Evolutionary conservation across 2,888 invertebrate species (phyloP).

Genomic region (Margaritifera margaritifera): DNA sequence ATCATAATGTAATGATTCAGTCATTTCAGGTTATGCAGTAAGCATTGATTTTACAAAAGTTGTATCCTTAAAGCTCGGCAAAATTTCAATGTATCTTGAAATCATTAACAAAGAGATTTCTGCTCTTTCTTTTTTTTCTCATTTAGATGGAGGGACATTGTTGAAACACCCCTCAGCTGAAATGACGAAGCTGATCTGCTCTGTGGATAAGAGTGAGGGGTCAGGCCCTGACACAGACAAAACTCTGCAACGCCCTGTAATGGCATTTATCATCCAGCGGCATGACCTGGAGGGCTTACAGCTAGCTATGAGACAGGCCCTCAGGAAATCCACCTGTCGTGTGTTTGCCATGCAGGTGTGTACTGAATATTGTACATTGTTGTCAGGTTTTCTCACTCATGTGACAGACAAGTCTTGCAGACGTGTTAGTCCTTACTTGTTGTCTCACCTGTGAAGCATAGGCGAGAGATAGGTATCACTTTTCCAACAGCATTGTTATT

Average conservation of each 20-base stretch:
- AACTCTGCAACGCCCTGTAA: constrained; percentile 84
- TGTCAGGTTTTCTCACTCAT: neutral
- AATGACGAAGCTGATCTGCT: constrained; percentile 81
- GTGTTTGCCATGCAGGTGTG: constrained; percentile 87
- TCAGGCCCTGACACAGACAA: constrained; percentile 47
- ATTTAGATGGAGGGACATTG: constrained; percentile 83
- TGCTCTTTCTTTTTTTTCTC: too few relatives aligned
- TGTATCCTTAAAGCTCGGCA: too few relatives aligned
- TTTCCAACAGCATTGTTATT: too few relatives aligned
- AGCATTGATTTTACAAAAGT: too few relatives aligned
- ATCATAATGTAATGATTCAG: too few relatives aligned
- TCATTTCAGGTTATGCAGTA: too few relatives aligned
- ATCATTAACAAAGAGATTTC: too few relatives aligned
- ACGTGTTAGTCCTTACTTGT: too few relatives aligned
- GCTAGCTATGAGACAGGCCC: constrained; percentile 89
- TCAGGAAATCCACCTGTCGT: constrained; percentile 79
- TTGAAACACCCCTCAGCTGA: constrained; percentile 92
- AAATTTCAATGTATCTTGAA: too few relatives aligned
- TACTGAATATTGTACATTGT: neutral
- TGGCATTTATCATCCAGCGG: constrained; percentile 84
- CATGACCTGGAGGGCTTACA: constrained; percentile 89
- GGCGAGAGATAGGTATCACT: too few relatives aligned
- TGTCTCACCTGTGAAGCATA: too few relatives aligned
- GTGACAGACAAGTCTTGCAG: too few relatives aligned
- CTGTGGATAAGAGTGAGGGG: constrained; percentile 55